Percentiles rank a stretch among this genome's conserved stretches.
Conservation (phyloP, 2,113 vertebrate genomes). For the Sebastes schlegelii region DNA sequence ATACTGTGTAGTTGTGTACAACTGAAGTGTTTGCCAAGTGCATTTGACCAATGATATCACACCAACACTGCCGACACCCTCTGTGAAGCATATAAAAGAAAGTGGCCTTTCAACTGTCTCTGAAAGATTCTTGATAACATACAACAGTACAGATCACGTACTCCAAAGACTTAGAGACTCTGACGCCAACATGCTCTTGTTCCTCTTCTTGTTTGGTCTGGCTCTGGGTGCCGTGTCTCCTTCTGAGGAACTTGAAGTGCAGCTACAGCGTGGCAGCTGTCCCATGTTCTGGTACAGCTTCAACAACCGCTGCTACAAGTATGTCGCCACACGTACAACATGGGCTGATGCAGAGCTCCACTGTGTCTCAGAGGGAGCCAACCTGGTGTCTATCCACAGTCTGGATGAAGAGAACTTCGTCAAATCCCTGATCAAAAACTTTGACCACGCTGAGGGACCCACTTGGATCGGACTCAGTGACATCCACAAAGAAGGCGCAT, state of each 20-base stretch:
- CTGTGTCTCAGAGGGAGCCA: conserved; percentile 36
- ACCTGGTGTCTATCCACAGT: conserved; percentile 59
- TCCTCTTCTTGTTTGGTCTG: conserved; percentile 19
- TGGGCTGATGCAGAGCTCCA: conserved; percentile 53
- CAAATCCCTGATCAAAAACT: conserved; percentile 7
- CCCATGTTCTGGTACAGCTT: conserved; percentile 42
- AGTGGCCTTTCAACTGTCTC: background rate
- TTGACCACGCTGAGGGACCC: accelerated
- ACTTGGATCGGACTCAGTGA: conserved; percentile 49
- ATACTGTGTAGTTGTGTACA: background rate
- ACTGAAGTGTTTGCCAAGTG: background rate
- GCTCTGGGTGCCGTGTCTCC: conserved; percentile 33
- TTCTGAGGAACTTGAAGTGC: background rate
- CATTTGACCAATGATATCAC: conserved; percentile 16
- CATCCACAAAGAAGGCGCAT: background rate
- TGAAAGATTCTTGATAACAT: background rate
- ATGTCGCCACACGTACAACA: accelerated
- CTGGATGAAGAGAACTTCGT: background rate
- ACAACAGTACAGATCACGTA: background rate
- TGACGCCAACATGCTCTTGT: conserved; percentile 18
- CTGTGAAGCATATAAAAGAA: conserved; percentile 24
- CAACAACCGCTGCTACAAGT: conserved; percentile 32
- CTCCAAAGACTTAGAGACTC: background rate
- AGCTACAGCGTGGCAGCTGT: background rate
- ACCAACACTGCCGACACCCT: conserved; percentile 5